Conservation (phyloP, 2,888 invertebrate genomes). For the Acleris cristana region DNA sequence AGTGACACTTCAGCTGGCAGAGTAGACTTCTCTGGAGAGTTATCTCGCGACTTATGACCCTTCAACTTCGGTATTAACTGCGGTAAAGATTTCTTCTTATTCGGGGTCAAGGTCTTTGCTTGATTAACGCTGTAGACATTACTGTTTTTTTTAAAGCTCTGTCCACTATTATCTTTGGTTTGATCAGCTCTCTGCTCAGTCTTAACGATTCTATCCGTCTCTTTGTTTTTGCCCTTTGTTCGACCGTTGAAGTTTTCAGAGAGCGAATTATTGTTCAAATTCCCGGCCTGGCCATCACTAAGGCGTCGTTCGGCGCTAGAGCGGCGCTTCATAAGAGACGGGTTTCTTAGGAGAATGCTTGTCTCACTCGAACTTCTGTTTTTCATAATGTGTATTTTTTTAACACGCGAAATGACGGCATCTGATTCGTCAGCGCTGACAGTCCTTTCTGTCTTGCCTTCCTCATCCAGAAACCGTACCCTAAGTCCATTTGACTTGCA, state of each 20-base stretch:
- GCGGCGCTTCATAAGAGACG: slow-evolving; percentile 71
- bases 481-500: slow-evolving; percentile 69
- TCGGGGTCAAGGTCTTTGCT: slow-evolving; percentile 76
- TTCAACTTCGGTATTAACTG: slow-evolving; percentile 72
- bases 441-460: slow-evolving; percentile 77
- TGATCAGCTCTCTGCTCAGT: slow-evolving; percentile 64
- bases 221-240: slow-evolving; percentile 48
- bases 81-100: slow-evolving; percentile 69
- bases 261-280: slow-evolving; percentile 70
- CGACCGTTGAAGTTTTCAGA: slow-evolving; percentile 73
- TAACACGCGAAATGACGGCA: slow-evolving; percentile 71
- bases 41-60: slow-evolving; percentile 63
- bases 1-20: slow-evolving; percentile 71
- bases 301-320: slow-evolving; percentile 66
- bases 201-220: slow-evolving; percentile 62
- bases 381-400: slow-evolving; percentile 79
- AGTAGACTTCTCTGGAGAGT: slow-evolving; percentile 61
- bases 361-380: slow-evolving; percentile 81
- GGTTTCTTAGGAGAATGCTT: slow-evolving; percentile 73
- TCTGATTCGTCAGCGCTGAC: slow-evolving; percentile 78
- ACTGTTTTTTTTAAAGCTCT: slow-evolving; percentile 75
- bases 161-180: slow-evolving; percentile 73
- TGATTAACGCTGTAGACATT: slow-evolving; percentile 81
- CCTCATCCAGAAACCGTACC: slow-evolving; percentile 78
- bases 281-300: slow-evolving; percentile 63